These are phyloP conservation scores for Abrostola tripartita DNA, from an alignment of 2,888 invertebrate species.

Conservation along the genomic window DNA sequence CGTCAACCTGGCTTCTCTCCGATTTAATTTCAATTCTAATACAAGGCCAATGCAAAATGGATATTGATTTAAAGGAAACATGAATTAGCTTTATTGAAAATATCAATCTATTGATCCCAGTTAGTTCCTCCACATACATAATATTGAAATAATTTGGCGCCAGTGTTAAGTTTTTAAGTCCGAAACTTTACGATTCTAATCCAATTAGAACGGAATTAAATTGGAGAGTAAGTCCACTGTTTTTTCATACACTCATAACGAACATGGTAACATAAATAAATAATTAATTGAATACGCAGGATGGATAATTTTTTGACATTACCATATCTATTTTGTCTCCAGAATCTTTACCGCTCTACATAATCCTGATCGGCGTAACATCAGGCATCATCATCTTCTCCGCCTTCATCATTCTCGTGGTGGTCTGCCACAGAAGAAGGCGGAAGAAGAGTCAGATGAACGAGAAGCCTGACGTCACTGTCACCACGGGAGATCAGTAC, in stretches of 20 bases:
- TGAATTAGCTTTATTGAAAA: no score
- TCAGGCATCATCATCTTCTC: slow-evolving; percentile 95
- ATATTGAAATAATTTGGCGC: no score
- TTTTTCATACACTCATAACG: neutral
- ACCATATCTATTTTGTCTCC: slow-evolving; percentile 49
- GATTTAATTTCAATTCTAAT: no score
- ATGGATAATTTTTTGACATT: neutral
- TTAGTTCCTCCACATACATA: no score
- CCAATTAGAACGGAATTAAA: no score
- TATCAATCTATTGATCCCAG: no score
- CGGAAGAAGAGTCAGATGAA: slow-evolving; percentile 86
- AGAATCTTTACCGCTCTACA: slow-evolving; percentile 93
- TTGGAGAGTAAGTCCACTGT: no score
- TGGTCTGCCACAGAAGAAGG: slow-evolving; percentile 92
- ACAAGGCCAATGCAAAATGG: no score
- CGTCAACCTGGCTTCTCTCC: no score
- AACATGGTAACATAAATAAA: neutral
- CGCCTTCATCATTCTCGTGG: slow-evolving; percentile 93
- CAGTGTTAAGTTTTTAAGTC: no score
- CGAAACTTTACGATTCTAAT: no score
- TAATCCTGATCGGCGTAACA: slow-evolving; percentile 95
- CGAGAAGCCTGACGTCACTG: slow-evolving; percentile 89
- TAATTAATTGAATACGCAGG: neutral
- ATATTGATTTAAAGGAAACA: no score
- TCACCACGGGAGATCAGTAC: slow-evolving; percentile 83